phyloP scores from a whole-genome alignment of 2,113 vertebrate species.

The crab-eating macaque (Macaca fascicularis) region DNA sequence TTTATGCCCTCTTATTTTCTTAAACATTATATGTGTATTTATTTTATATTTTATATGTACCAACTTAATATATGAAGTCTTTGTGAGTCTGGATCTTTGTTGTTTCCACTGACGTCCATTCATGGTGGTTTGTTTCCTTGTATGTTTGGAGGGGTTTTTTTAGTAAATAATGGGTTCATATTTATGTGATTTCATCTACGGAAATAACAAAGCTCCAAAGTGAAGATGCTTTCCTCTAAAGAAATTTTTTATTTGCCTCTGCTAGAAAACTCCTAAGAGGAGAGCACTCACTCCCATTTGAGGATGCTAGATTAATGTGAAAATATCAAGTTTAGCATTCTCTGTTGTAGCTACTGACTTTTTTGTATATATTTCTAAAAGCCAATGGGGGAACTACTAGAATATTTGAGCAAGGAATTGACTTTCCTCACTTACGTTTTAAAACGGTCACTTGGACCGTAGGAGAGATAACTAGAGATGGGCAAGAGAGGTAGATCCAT shows the following conservation, averaged over 20 bases:
- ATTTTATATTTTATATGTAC: not conserved
- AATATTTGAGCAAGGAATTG: conserved; percentile 11
- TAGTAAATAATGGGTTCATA: not conserved
- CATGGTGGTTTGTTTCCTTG: not conserved
- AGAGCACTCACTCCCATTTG: not conserved
- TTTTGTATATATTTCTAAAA: not conserved
- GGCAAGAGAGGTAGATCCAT: not conserved
- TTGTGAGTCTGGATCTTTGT: not conserved
- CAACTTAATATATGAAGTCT: not conserved
- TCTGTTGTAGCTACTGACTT: not conserved
- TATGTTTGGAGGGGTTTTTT: not conserved
- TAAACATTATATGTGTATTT: not conserved
- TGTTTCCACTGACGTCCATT: not conserved
- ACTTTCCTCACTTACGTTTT: not conserved
- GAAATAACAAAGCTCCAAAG: not conserved
- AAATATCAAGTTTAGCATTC: conserved; percentile 22
- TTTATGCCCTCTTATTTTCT: not conserved
- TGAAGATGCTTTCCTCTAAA: not conserved
- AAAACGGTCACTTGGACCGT: not conserved
- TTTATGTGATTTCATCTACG: not conserved
- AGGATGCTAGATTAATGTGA: not conserved
- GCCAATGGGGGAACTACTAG: not conserved
- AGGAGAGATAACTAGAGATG: not conserved
- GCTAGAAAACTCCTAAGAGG: not conserved
- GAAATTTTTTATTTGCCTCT: not conserved